These are phyloP conservation scores for Patella vulgata DNA, from an alignment of 1,140 invertebrate genomes.

Conservation along the genomic window DNA sequence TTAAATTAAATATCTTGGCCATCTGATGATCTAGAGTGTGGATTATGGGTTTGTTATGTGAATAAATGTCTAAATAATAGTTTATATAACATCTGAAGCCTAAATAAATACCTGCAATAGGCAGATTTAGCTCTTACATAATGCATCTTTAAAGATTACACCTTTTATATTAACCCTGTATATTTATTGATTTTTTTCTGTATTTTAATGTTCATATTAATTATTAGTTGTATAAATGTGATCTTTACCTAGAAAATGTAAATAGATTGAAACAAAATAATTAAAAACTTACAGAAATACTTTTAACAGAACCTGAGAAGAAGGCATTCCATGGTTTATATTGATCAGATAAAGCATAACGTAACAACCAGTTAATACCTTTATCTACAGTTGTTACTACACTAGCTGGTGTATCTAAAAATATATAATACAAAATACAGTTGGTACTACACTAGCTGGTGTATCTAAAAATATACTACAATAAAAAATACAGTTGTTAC, in stretches of 20 bases:
- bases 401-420: conserved; percentile 38
- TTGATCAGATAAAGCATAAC: conserved; percentile 37
- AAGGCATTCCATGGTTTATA: conserved; percentile 61
- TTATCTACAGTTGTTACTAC: conserved; percentile 40
- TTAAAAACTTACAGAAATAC: conserved; percentile 16
- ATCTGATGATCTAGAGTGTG: too few relatives aligned
- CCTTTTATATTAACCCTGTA: not conserved
- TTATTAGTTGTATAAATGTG: not conserved
- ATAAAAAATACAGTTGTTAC: too few relatives aligned
- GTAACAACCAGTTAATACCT: conserved; percentile 40
- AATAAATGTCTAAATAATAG: too few relatives aligned
- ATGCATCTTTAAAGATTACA: conserved; percentile 10
- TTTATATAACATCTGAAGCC: too few relatives aligned
- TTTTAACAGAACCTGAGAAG: conserved; percentile 53
- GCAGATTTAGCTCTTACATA: too few relatives aligned
- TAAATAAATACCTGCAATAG: too few relatives aligned
- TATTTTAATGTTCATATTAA: not conserved
- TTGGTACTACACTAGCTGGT: too few relatives aligned
- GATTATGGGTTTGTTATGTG: too few relatives aligned
- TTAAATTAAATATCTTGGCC: conserved; percentile 1
- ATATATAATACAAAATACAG: conserved; percentile 18
- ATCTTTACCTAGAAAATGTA: not conserved
- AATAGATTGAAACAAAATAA: not conserved
- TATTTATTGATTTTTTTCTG: not conserved
- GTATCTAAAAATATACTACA: too few relatives aligned